phyloP scores from a whole-genome alignment of 2,888 invertebrate genomes.

The Blastobasis adustella region DNA sequence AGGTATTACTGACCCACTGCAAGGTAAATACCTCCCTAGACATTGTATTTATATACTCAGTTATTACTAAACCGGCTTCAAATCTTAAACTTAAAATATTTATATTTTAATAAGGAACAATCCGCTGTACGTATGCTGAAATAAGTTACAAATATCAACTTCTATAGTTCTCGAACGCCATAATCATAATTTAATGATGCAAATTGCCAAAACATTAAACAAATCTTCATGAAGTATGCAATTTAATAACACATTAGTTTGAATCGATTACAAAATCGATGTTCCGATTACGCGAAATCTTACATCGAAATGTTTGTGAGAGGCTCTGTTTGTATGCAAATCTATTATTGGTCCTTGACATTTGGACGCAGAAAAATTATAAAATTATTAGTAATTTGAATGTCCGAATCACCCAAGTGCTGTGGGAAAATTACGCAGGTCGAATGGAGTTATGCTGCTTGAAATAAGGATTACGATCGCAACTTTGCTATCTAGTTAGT shows the following conservation, averaged over 20 bases:
- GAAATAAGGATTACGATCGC: too few species aligned
- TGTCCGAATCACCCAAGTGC: background rate
- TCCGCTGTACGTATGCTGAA: too few species aligned
- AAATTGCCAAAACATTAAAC: slow-evolving; percentile 2
- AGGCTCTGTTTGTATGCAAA: background rate
- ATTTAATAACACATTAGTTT: slow-evolving; percentile 18
- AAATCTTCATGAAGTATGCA: slow-evolving; percentile 7
- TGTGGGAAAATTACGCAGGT: background rate
- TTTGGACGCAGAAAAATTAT: background rate
- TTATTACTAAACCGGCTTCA: too few species aligned
- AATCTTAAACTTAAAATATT: too few species aligned
- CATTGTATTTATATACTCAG: too few species aligned
- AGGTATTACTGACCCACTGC: too few species aligned
- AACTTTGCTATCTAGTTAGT: too few species aligned
- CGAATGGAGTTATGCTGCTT: too few species aligned
- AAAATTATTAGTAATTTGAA: slow-evolving; percentile 2
- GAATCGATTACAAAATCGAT: slow-evolving; percentile 22
- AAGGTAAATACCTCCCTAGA: too few species aligned
- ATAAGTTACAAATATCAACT: too few species aligned
- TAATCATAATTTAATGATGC: slow-evolving; percentile 17
- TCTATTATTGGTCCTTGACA: slow-evolving; percentile 5
- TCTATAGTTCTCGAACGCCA: slow-evolving; percentile 2
- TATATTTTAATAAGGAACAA: too few species aligned
- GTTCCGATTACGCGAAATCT: slow-evolving; percentile 7
- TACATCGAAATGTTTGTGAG: background rate